Conservation (phyloP, 2,888 invertebrate genomes). For the Melolontha melolontha region DNA sequence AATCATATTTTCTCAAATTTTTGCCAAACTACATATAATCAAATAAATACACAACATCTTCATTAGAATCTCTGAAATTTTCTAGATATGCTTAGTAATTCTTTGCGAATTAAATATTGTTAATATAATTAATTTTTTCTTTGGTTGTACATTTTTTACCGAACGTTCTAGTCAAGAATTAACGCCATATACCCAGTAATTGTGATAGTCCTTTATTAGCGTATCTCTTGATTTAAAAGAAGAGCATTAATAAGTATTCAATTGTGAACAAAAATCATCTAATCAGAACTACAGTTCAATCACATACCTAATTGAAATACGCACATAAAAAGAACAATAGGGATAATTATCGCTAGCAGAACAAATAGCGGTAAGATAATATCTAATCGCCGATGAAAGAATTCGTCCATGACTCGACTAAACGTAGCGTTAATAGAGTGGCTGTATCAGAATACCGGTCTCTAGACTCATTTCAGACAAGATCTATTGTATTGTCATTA, state of each 20-base stretch:
- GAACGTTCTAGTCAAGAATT: too few relatives aligned
- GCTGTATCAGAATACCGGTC: slow-evolving; percentile 21
- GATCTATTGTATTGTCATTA: slow-evolving; percentile 41
- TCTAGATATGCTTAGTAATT: too few relatives aligned
- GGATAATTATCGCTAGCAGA: slow-evolving; percentile 18
- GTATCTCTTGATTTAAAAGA: too few relatives aligned
- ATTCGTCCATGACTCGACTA: slow-evolving; percentile 38
- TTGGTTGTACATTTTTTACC: too few relatives aligned
- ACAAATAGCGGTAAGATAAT: slow-evolving; percentile 2
- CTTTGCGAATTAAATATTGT: too few relatives aligned
- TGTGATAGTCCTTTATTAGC: too few relatives aligned
- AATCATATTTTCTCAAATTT: too few relatives aligned
- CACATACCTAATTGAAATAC: slow-evolving; percentile 12
- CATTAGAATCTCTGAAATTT: too few relatives aligned
- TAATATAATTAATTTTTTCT: too few relatives aligned
- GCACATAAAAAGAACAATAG: slow-evolving; percentile 4
- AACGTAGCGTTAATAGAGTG: slow-evolving; percentile 43
- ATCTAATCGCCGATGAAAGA: slow-evolving; percentile 7
- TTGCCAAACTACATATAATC: too few relatives aligned
- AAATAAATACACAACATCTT: too few relatives aligned
- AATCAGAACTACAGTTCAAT: neutral
- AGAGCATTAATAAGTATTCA: slow-evolving; percentile 5
- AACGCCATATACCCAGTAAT: too few relatives aligned
- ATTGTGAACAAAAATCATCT: slow-evolving; percentile 16
- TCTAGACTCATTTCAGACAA: slow-evolving; percentile 34